phyloP scores from a whole-genome alignment of 2,888 invertebrate genomes.

The Chalcosyrphus nemorum region DNA sequence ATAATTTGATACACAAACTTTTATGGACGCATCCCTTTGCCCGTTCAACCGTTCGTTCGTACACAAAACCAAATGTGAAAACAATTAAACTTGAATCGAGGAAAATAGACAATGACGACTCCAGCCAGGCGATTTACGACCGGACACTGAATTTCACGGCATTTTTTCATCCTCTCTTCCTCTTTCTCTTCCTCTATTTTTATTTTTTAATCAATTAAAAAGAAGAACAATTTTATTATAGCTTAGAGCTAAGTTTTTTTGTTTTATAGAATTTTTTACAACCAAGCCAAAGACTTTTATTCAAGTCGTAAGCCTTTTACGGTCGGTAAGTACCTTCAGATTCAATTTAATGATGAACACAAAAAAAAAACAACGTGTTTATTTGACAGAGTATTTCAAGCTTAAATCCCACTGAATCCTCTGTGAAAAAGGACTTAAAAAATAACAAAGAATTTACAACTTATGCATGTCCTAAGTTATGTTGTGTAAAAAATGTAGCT shows the following conservation, averaged over 20 bases:
- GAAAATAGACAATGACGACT: not conserved
- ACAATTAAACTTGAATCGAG: not conserved
- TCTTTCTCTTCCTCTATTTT: too few relatives aligned
- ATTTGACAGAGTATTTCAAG: not conserved
- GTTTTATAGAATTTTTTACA: not conserved
- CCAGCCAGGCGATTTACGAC: not conserved
- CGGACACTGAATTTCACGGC: not conserved
- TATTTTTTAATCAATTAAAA: not conserved
- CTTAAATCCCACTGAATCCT: not conserved
- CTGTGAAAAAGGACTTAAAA: not conserved
- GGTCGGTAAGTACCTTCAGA: not conserved
- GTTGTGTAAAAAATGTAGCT: not conserved
- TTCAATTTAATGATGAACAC: conserved; percentile 5
- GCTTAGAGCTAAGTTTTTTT: not conserved
- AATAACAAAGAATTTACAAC: not conserved
- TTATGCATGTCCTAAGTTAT: not conserved
- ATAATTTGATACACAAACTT: conserved; percentile 12
- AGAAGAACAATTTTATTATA: not conserved
- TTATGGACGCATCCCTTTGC: not conserved
- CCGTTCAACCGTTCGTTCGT: too few relatives aligned
- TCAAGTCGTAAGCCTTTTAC: not conserved
- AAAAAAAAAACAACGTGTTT: not conserved
- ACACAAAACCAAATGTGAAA: not conserved
- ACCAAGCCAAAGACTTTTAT: not conserved
- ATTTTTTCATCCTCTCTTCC: not conserved